Conservation (phyloP, 1,140 invertebrate genomes). For the Planococcus citri region DNA sequence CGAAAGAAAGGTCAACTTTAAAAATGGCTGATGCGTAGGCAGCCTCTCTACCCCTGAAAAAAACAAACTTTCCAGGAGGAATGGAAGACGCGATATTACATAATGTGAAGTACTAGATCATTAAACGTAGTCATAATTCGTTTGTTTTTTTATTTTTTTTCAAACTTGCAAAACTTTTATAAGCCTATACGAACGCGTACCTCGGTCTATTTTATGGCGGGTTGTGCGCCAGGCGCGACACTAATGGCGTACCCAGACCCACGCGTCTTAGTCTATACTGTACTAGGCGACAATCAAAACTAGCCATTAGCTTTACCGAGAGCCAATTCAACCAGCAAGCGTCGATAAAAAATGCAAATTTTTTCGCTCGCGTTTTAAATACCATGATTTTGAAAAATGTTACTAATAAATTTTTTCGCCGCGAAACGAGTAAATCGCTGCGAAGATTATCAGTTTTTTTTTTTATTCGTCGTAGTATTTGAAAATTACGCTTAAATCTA, state of each 20-base stretch:
- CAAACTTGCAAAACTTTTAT: neutral
- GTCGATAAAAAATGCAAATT: neutral
- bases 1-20: neutral
- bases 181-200: neutral
- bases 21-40: too few relatives aligned
- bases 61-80: too few relatives aligned
- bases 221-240: neutral
- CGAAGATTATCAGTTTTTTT: neutral
- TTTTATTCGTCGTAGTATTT: too few relatives aligned
- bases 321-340: neutral
- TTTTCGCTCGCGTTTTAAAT: neutral
- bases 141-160: neutral
- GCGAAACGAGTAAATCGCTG: neutral
- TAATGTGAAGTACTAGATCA: neutral
- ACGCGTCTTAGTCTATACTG: neutral
- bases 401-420: neutral
- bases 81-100: neutral
- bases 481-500: neutral
- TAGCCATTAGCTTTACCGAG: neutral
- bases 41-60: too few relatives aligned
- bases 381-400: conserved; percentile 8
- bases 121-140: neutral
- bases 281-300: neutral
- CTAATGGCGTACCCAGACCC: neutral
- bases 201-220: too few relatives aligned